phyloP scores from a whole-genome alignment of 2,888 invertebrate species.

The Dastarcus helophoroides region DNA sequence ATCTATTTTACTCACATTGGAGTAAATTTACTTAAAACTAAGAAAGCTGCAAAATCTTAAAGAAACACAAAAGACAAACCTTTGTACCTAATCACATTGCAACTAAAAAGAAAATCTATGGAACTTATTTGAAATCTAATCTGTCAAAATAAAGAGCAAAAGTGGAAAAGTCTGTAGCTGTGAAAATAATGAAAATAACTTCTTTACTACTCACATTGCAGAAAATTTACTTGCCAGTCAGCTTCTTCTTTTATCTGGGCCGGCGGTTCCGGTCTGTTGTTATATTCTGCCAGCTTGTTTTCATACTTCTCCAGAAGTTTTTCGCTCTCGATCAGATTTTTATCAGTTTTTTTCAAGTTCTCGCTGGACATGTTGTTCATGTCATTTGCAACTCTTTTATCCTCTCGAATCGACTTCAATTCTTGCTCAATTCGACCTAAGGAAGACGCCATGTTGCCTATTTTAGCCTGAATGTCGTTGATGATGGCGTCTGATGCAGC shows the following conservation, averaged over 20 bases:
- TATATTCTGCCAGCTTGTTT: constrained; percentile 42
- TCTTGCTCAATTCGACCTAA: constrained; percentile 28
- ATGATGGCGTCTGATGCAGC: too few relatives aligned
- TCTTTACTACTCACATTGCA: constrained; percentile 23
- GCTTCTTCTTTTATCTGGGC: constrained; percentile 13
- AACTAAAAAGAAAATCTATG: too few relatives aligned
- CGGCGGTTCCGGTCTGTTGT: constrained; percentile 21
- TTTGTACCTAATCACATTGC: too few relatives aligned
- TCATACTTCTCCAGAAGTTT: constrained; percentile 47
- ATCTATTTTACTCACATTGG: too few relatives aligned
- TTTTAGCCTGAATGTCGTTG: constrained; percentile 22
- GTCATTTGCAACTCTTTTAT: constrained; percentile 35
- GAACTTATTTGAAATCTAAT: too few relatives aligned
- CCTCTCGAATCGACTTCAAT: constrained; percentile 28
- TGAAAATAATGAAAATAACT: constrained; percentile 1
- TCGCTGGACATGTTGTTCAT: constrained; percentile 38
- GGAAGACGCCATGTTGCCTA: constrained; percentile 25
- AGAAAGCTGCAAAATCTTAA: too few relatives aligned
- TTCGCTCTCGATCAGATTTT: constrained; percentile 41
- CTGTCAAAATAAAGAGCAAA: too few relatives aligned
- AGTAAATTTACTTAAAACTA: too few relatives aligned
- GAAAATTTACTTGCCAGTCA: constrained; percentile 30
- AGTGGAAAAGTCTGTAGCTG: too few relatives aligned
- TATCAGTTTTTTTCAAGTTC: constrained; percentile 36
- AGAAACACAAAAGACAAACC: too few relatives aligned